Evolutionary conservation across 2,888 invertebrate genomes (phyloP).

Genomic region (Schizaphis graminum): DNA sequence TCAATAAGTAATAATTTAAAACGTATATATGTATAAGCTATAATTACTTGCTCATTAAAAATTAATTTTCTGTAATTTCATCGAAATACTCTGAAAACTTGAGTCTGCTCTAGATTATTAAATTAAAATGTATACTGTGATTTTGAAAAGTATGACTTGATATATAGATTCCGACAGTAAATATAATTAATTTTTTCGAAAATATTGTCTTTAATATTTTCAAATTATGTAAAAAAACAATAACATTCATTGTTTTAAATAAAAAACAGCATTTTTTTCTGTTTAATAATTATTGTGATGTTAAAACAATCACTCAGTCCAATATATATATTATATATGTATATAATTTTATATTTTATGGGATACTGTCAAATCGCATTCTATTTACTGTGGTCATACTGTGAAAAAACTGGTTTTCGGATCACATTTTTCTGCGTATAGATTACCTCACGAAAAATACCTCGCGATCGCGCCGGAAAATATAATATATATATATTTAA

Average conservation of each 20-base stretch:
- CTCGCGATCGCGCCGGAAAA: neutral
- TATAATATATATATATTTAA: neutral
- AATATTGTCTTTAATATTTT: neutral
- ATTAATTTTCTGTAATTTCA: too few species aligned
- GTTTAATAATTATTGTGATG: neutral
- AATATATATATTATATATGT: neutral
- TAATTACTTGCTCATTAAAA: too few species aligned
- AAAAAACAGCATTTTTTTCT: neutral
- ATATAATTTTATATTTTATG: neutral
- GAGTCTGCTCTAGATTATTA: too few species aligned
- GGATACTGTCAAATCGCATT: slow-evolving; percentile 34
- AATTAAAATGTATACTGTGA: too few species aligned
- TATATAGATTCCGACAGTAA: neutral
- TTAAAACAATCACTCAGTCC: neutral
- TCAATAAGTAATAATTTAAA: too few species aligned
- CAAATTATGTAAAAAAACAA: neutral
- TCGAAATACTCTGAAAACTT: too few species aligned
- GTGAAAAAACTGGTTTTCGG: slow-evolving; percentile 49
- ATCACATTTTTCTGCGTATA: slow-evolving; percentile 19
- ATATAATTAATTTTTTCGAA: neutral
- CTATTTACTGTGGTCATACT: neutral
- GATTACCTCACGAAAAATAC: neutral
- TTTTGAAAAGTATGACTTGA: neutral
- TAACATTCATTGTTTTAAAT: too few species aligned
- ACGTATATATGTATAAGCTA: too few species aligned